Evolutionary conservation across 2,888 invertebrate species (phyloP).

Genomic region (Baronia brevicornis): DNA sequence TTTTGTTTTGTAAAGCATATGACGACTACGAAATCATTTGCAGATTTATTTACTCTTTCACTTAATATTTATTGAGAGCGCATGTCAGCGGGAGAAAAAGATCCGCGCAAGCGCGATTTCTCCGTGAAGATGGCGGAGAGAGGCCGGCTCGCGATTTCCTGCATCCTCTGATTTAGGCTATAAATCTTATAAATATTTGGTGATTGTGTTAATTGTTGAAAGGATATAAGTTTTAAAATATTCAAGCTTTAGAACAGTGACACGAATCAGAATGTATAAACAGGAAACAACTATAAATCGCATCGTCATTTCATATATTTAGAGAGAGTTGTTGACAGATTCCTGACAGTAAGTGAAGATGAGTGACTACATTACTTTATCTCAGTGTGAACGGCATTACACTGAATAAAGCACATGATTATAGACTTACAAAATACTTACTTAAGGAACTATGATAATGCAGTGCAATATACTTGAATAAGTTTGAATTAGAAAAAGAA

Average conservation of each 20-base stretch:
- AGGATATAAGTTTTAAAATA: constrained; percentile 8
- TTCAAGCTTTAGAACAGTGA: too few species aligned
- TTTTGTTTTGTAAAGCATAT: too few species aligned
- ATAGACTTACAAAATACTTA: too few species aligned
- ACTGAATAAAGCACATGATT: too few species aligned
- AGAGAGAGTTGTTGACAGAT: constrained; percentile 44
- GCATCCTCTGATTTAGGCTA: constrained; percentile 34
- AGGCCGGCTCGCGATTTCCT: constrained; percentile 33
- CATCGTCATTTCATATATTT: not conserved
- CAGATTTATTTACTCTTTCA: constrained; percentile 3
- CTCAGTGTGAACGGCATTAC: too few species aligned
- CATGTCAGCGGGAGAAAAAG: constrained; percentile 32
- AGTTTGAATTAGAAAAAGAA: too few species aligned
- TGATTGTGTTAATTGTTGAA: constrained; percentile 10
- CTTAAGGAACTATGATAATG: too few species aligned
- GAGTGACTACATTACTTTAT: constrained; percentile 34
- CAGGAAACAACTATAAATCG: not conserved
- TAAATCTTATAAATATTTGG: constrained; percentile 25
- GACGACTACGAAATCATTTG: too few species aligned
- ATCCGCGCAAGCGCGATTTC: constrained; percentile 40
- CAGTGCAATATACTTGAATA: too few species aligned
- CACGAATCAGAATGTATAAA: too few species aligned
- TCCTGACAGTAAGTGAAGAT: constrained; percentile 38
- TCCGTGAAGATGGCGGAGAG: constrained; percentile 43
- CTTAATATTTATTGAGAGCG: constrained; percentile 27